Evolutionary conservation across 2,888 invertebrate species (phyloP), one percentile per base, ranked within the genome.

Genomic region (Arrhopalites spinosus): DNA sequence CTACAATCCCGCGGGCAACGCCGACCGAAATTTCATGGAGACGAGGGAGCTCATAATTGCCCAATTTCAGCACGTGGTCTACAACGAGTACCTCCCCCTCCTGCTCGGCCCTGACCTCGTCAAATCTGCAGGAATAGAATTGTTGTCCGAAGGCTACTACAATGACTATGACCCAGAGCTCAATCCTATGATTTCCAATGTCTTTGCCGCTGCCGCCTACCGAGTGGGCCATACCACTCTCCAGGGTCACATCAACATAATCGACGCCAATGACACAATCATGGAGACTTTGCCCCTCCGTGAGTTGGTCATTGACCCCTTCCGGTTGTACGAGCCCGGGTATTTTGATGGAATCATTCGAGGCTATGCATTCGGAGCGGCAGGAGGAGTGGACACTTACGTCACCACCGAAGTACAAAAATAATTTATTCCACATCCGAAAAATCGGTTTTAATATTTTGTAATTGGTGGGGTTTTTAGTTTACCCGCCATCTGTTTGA

Each of bases 301-400:
- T 84, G 89, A 90, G 85, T 91, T 93, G 90, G 86, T 93, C 75
- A 93, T 93, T 86, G 92, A 93, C 87, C 93, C 93, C 0, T 93
- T 90, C 85, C 87, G 88, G 13, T 85, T 93, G 76, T 93, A 92
- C 87, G 79, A 85, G 0, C 85, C 86, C n/a, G 88, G 88, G 1
- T 91, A 90, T 0, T 85, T 93, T 76, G 90, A 90, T 81, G 86
- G 86, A 43, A 89, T 92, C 0, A 84, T 94, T 50, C 85, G 86
- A 70, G 91, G 92, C 0, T 92, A 93, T 0, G 88, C 90, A 82
- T 86, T 88, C 82, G 91, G 91, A 0, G 87, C 88, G 1, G 89
- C 92, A 30, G 89, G 90, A 78, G 85, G 87, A 7, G 89, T 88
- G 1, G 90, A 90, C 83, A 87, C 89, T 0, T 90, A 89, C 82